These are phyloP conservation scores for cattle (Bos taurus) DNA, from an alignment of 2,113 vertebrate genomes.

Conservation along the genomic window DNA sequence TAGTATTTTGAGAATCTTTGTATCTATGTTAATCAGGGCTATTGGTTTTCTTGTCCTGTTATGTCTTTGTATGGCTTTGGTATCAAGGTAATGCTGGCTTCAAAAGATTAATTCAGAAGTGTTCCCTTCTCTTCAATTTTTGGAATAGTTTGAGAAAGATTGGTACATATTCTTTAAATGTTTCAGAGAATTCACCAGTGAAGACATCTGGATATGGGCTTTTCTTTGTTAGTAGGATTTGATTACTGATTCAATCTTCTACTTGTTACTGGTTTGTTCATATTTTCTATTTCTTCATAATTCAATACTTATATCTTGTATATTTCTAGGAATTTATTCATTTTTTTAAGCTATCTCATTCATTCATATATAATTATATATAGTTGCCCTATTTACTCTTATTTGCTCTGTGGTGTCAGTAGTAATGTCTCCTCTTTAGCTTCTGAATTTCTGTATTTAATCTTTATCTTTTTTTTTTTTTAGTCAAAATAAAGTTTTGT, in stretches of 20 bases:
- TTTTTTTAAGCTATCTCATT: not conserved
- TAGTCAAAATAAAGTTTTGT: not conserved
- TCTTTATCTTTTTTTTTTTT: not conserved
- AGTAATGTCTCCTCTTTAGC: not conserved
- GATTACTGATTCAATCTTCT: not conserved
- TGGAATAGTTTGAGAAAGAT: not conserved
- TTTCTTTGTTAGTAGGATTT: not conserved
- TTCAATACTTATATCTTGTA: not conserved
- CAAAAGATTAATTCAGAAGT: not conserved
- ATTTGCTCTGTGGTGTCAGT: not conserved
- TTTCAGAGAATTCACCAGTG: not conserved
- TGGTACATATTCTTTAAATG: not conserved
- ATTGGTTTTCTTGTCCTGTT: not conserved
- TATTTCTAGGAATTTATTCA: not conserved
- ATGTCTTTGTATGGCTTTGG: not conserved
- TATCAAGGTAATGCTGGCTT: not conserved
- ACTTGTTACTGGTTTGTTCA: not conserved
- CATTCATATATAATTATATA: not conserved
- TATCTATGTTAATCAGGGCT: not conserved
- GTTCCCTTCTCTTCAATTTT: not conserved
- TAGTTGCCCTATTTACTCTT: not conserved
- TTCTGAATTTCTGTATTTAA: not conserved
- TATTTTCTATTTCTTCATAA: not conserved
- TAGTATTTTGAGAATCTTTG: not conserved
- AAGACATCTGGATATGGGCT: rapidly evolving